phyloP scores from a whole-genome alignment of 1,140 invertebrate species.

The Colletes gigas region DNA sequence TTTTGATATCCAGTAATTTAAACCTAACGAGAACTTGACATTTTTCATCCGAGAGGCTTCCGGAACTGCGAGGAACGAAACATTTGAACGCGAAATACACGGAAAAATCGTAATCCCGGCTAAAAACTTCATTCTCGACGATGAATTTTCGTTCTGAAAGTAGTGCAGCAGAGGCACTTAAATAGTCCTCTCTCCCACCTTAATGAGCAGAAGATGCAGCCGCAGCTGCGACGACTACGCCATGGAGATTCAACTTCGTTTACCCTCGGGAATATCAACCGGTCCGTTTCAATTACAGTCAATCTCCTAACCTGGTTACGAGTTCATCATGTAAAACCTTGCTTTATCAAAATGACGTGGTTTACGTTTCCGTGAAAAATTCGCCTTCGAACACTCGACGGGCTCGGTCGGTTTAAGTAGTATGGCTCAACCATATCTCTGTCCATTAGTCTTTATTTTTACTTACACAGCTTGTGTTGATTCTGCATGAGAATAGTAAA shows the following conservation, averaged over 20 bases:
- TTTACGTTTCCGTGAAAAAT: no score
- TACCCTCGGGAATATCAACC: conserved; percentile 23
- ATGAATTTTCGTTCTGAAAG: conserved; percentile 41
- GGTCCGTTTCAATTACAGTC: background rate
- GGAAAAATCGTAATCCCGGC: background rate
- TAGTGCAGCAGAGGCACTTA: conserved; percentile 14
- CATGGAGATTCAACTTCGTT: conserved; percentile 13
- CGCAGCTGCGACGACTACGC: background rate
- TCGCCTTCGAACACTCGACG: no score
- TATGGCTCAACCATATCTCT: no score
- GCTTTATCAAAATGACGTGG: background rate
- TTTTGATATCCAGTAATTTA: no score
- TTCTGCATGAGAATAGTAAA: no score
- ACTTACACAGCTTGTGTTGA: no score
- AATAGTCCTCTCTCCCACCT: background rate
- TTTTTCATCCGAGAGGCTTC: no score
- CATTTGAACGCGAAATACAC: background rate
- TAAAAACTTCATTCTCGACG: conserved; percentile 44
- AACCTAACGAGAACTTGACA: no score
- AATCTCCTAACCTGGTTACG: background rate
- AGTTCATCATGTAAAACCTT: background rate
- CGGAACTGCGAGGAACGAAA: background rate
- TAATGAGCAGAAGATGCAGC: conserved; percentile 24
- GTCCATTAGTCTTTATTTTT: no score
- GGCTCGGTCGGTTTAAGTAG: no score